Base-by-base conservation (phyloP, 2,113 vertebrate genomes). In the Scopus umbretta region DNA sequence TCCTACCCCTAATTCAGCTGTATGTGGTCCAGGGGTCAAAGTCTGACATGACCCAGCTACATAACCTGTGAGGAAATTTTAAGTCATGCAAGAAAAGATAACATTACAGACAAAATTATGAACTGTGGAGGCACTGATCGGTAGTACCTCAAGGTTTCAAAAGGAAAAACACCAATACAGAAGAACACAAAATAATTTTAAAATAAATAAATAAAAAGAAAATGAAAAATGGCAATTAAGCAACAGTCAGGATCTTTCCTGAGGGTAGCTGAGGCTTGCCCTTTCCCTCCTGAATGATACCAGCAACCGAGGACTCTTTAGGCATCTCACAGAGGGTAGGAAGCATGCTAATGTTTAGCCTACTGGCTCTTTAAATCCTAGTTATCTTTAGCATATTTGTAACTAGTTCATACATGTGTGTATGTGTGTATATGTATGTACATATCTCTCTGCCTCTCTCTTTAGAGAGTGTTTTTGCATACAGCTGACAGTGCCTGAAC, bases 371-470 rank as follows among this genome's bases (percentile, higher is more conserved):
- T 75, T 47, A 58, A 47, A 59, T 58, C 16, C 12, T 9, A 22
- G 16, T 56, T 74, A 17, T 49, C 5, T 73, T 91, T 19, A 59
- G 19, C 7, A 11, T 56, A 19, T 8, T 29, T 62, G 15, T 32
- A n/a, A 56, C 21, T 40, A 9, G 5, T n/a, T 47, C 25, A 13
- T 53, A 16, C 11, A 5, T 23, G 20, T 26, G 1, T 21, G 4
- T 36, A 3, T 22, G 1, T 14, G 1, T 27, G 1, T 63, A 1
- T 30, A 2, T 6, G 10, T 36, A 2, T 78, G 9, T 56, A 2
- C 15, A 2, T 49, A 5, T 43, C 30, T 15, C 17, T 50, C 9
- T 49, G n/a, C n/a, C 10, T 16, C 7, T 27, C 4, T 53, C 21
- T 20, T 5, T 67, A 8, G 5, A 68, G 21, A 29, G 18, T 27